Evolutionary conservation across 2,113 vertebrate species (phyloP).

Genomic region (Sus scrofa): DNA sequence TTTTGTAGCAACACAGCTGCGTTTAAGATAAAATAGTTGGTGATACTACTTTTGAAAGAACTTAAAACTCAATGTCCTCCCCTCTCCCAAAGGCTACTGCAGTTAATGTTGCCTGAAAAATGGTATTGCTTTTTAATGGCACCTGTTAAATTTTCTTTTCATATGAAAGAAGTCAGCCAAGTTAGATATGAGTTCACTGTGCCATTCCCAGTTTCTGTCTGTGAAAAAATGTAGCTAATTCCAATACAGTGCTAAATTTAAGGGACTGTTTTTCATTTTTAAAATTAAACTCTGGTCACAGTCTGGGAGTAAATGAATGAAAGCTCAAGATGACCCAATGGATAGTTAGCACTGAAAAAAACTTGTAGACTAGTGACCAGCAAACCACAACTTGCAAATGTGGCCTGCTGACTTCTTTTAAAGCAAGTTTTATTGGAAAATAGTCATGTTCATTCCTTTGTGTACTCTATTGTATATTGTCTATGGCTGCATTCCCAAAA

Average conservation of each 20-base stretch:
- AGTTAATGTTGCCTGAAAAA: constrained; percentile 20
- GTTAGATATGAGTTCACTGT: neutral
- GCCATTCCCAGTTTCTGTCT: neutral
- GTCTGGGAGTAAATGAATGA: neutral
- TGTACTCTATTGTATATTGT: neutral
- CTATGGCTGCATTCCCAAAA: neutral
- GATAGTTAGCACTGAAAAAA: neutral
- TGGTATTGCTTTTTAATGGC: constrained; percentile 17
- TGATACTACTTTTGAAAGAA: constrained; percentile 19
- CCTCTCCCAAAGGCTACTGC: neutral
- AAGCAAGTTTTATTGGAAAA: neutral
- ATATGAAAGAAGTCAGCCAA: constrained; percentile 12
- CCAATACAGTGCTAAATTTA: neutral
- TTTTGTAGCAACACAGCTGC: neutral
- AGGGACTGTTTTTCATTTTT: constrained; percentile 2
- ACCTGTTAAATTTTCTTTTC: constrained; percentile 52
- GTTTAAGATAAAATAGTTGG: constrained; percentile 41
- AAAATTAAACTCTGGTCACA: constrained; percentile 41
- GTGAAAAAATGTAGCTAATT: constrained; percentile 1
- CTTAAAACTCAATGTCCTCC: neutral
- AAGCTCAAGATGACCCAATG: neutral
- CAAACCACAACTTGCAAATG: neutral
- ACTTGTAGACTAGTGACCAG: neutral
- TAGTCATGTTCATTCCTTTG: neutral
- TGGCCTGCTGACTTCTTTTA: neutral